Evolutionary conservation across 1,140 invertebrate species (phyloP).

Genomic region (Caenorhabditis briggsae): DNA sequence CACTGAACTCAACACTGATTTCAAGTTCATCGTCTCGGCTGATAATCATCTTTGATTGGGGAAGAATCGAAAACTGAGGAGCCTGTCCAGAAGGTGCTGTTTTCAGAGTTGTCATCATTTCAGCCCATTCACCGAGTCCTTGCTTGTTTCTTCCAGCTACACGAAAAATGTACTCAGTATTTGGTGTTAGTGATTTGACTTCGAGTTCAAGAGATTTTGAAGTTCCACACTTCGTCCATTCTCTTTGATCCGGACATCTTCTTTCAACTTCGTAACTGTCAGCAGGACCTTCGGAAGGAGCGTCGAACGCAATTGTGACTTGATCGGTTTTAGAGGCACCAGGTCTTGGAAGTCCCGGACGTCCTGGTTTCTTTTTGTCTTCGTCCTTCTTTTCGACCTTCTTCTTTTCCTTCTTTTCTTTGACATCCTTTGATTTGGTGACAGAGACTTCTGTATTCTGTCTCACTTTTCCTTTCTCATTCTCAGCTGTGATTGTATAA

Average conservation of each 20-base stretch:
- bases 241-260: constrained; percentile 45
- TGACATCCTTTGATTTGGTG: constrained; percentile 36
- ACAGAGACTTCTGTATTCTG: constrained; percentile 60
- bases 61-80: constrained; percentile 22
- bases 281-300: constrained; percentile 54
- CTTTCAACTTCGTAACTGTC: constrained; percentile 59
- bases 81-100: constrained; percentile 40
- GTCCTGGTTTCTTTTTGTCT: constrained; percentile 43
- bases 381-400: constrained; percentile 60
- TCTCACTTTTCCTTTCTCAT: constrained; percentile 61
- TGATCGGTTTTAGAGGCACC: constrained; percentile 32
- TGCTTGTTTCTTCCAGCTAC: constrained; percentile 50
- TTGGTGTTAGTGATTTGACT: constrained; percentile 54
- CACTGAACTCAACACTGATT: constrained; percentile 50
- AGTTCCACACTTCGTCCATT: constrained; percentile 29
- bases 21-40: constrained; percentile 45
- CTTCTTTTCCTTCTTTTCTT: constrained; percentile 18
- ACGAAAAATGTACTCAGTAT: constrained; percentile 56
- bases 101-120: constrained; percentile 29
- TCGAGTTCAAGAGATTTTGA: constrained; percentile 27
- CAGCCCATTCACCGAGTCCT: constrained; percentile 38
- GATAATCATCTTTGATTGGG: not conserved
- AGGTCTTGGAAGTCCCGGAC: constrained; percentile 26
- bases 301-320: constrained; percentile 44
- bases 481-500: constrained; percentile 64